Evolutionary conservation across 2,888 invertebrate genomes (phyloP).

Genomic region (Euspilapteryx auroguttella): DNA sequence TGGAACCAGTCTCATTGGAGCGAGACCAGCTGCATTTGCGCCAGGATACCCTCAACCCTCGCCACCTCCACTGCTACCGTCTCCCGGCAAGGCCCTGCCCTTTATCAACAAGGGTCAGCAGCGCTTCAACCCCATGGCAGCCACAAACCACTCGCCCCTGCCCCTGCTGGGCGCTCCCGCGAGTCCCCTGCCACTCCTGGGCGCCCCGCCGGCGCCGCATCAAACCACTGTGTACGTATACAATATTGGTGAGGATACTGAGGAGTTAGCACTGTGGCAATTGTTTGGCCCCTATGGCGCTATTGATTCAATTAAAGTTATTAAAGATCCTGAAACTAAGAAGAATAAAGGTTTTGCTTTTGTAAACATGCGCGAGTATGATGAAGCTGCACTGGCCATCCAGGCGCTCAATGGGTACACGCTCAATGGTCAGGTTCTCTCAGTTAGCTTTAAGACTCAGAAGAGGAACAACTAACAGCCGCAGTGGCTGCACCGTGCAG

Average conservation of each 20-base stretch:
- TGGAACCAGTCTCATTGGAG: conserved; percentile 34
- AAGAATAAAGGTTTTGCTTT: conserved; percentile 59
- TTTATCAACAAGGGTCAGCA: conserved; percentile 56
- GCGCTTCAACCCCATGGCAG: conserved; percentile 54
- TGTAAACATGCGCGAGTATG: conserved; percentile 58
- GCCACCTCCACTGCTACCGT: conserved; percentile 48
- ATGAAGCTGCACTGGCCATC: conserved; percentile 57
- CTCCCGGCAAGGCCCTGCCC: conserved; percentile 52
- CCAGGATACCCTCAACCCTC: conserved; percentile 45
- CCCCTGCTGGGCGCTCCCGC: conserved; percentile 46
- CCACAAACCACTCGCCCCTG: conserved; percentile 41
- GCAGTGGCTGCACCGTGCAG: background rate
- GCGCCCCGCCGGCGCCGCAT: conserved; percentile 34
- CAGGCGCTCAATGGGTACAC: conserved; percentile 57
- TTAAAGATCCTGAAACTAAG: conserved; percentile 57
- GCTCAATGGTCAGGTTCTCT: conserved; percentile 59
- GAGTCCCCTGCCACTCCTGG: conserved; percentile 42
- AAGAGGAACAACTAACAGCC: conserved; percentile 25
- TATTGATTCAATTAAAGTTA: conserved; percentile 57
- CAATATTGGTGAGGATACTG: conserved; percentile 55
- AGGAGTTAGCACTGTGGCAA: conserved; percentile 55
- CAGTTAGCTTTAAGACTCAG: conserved; percentile 61
- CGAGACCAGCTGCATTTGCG: conserved; percentile 34
- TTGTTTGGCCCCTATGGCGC: conserved; percentile 56
- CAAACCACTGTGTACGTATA: conserved; percentile 59